phyloP scores from a whole-genome alignment of 2,888 invertebrate genomes.

The Cosmopolites sordidus region DNA sequence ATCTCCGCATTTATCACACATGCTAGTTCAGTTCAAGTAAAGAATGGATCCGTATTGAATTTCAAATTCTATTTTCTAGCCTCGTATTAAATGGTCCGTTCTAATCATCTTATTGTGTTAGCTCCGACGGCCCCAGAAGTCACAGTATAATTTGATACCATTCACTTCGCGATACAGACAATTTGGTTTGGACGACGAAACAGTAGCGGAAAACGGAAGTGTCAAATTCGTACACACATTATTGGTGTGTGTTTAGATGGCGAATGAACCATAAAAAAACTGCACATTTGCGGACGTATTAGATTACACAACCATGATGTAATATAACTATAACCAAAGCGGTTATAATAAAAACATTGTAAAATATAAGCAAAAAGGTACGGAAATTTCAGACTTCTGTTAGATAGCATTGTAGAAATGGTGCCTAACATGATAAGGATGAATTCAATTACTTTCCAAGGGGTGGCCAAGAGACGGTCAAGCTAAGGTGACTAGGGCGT shows the following conservation, averaged over 20 bases:
- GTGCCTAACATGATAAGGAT: no score
- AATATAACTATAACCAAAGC: not conserved
- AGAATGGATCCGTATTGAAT: not conserved
- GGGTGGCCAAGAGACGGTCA: no score
- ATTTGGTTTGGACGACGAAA: conserved; percentile 3
- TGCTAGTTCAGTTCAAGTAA: not conserved
- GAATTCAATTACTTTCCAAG: no score
- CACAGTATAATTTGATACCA: conserved; percentile 6
- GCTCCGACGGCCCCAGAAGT: not conserved
- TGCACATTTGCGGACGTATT: not conserved
- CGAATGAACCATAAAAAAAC: not conserved
- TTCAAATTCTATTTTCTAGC: not conserved
- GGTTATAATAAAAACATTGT: not conserved
- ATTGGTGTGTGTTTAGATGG: not conserved
- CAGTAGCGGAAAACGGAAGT: conserved; percentile 3
- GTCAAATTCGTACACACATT: not conserved
- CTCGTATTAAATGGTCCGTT: not conserved
- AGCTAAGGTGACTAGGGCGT: no score
- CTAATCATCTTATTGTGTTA: conserved; percentile 1
- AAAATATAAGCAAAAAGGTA: not conserved
- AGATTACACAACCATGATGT: not conserved
- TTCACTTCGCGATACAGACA: conserved; percentile 5
- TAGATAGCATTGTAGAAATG: no score
- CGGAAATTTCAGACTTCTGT: not conserved
- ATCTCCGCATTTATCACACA: no score